Evolutionary conservation across 2,113 vertebrate genomes (phyloP), one percentile per base, ranked within the genome.

Genomic region (Dissostichus mawsoni): DNA sequence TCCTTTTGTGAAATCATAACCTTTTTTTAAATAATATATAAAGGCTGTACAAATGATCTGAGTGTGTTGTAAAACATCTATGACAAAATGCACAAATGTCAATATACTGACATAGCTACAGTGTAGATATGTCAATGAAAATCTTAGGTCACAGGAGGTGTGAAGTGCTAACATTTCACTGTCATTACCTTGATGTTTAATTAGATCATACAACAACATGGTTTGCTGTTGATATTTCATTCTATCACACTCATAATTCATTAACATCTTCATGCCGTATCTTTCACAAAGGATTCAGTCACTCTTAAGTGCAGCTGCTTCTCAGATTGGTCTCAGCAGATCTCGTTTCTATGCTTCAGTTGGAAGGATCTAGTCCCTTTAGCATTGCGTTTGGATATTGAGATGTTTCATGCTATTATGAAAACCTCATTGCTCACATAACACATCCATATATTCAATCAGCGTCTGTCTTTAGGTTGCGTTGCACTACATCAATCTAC

Each of bases 331-430:
- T 68, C 74, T 85, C 62, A 76, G 67, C 86, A 91, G 88, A 90
- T 87, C 69, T 72, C 51, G 80, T 55, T 44, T 79, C 65, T 80
- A 69, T 81, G 80, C 87, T 77, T 90, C 75, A 80, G 78, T 90
- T 82, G 79, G 65, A 90, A 55, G 73, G 74, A 80, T 76, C 63
- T 53, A 82, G 47, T 90, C 87, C 78, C 84, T 74, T 29, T 71
- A 87, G 81, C 80, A 62, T 82, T 91, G 81, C 78, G 58, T 82
- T 66, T 82, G 80, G 87, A 89, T 87, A 90, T 89, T 87, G 85
- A 88, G 77, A 92, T 82, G 80, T 93, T 93, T 92, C 82, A 89
- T 85, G 83, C 81, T 83, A 91, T 89, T 88, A 91, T 83, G 81
- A 72, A 93, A 91, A 92, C 83, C 86, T 90, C 87, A 91, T 86